Percentiles rank a stretch among this genome's conserved stretches.
Conservation (phyloP, 2,113 vertebrate species). For the Cinclus mexicanus region DNA sequence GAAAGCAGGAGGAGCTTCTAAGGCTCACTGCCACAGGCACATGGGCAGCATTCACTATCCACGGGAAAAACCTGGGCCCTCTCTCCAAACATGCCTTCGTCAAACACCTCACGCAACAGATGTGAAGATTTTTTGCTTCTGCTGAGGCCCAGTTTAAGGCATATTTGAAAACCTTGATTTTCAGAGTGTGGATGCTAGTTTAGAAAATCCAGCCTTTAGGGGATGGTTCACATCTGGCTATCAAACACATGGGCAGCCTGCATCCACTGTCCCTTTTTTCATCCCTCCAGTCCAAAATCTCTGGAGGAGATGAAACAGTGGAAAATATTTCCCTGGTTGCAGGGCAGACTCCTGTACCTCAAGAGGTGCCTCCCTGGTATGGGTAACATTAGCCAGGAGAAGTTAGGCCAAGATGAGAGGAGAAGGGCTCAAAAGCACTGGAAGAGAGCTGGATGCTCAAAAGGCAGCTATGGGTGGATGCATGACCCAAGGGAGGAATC, state of each 20-base stretch:
- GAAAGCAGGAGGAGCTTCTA: not conserved
- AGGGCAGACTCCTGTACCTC: not conserved
- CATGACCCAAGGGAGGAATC: not conserved
- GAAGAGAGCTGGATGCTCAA: not conserved
- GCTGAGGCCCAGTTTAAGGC: not conserved
- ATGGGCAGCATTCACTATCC: not conserved
- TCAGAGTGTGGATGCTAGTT: not conserved
- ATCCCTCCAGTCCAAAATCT: not conserved
- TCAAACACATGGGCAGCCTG: not conserved
- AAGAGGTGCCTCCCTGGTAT: not conserved
- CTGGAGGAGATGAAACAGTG: not conserved
- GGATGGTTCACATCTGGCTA: not conserved
- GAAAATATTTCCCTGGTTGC: not conserved
- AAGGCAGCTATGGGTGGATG: not conserved
- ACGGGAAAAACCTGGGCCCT: fast-evolving
- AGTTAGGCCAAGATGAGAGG: not conserved
- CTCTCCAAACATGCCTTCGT: not conserved
- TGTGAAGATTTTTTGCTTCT: not conserved
- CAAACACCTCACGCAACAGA: not conserved
- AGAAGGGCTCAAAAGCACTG: not conserved
- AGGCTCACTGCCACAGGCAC: not conserved
- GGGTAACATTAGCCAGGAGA: not conserved
- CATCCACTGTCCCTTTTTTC: fast-evolving
- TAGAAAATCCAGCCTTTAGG: not conserved
- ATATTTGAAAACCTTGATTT: not conserved